A percentile compares a stretch with the other conserved stretches of the same genome.
These are phyloP conservation scores for Amphipoea lucens DNA, from an alignment of 2,888 invertebrate species.

Conservation along the genomic window DNA sequence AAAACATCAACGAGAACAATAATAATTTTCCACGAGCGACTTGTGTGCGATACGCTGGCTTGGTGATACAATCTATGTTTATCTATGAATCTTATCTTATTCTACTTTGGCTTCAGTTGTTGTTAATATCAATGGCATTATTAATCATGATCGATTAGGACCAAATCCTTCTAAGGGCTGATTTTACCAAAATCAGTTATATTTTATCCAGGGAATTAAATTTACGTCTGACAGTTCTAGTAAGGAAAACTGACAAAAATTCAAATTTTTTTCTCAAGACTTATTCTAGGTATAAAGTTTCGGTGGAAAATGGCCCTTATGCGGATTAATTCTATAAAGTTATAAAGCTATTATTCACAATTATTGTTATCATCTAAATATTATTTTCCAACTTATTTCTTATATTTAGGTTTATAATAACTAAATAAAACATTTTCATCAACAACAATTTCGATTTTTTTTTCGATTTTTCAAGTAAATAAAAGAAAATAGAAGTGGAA, in stretches of 20 bases:
- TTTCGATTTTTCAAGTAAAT: background rate
- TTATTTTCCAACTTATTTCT: background rate
- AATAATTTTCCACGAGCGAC: background rate
- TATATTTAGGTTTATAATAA: background rate
- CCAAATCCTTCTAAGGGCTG: too few species aligned
- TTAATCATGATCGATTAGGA: background rate
- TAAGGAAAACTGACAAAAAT: too few species aligned
- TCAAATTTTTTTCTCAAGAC: too few species aligned
- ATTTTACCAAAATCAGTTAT: too few species aligned
- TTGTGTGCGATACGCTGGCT: background rate
- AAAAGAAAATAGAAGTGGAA: background rate
- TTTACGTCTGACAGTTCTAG: too few species aligned
- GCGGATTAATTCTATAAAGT: too few species aligned
- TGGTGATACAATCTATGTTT: background rate
- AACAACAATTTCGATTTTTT: background rate
- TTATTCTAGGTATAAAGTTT: too few species aligned
- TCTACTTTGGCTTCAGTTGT: background rate
- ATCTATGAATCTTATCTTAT: conserved; percentile 1
- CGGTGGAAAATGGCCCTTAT: too few species aligned
- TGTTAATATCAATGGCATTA: background rate
- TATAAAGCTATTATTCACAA: too few species aligned
- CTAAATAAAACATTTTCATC: background rate
- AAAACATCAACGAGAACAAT: conserved; percentile 17
- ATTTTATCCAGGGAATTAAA: too few species aligned
- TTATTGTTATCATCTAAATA: background rate